phyloP scores from a whole-genome alignment of 1,140 invertebrate genomes.

The Whitmania pigra region DNA sequence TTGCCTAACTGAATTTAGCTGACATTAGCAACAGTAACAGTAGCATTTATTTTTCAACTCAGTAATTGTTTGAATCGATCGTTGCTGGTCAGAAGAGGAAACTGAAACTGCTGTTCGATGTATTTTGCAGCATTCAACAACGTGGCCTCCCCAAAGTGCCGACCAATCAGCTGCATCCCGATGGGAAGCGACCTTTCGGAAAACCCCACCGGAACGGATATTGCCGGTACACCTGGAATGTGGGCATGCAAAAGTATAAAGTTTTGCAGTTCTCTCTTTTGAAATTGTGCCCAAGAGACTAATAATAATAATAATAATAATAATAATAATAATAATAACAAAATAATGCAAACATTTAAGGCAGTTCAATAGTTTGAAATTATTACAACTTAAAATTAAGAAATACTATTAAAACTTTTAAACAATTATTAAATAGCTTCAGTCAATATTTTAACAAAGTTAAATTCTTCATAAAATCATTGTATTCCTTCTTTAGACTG shows the following conservation, averaged over 20 bases:
- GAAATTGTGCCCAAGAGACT: no score
- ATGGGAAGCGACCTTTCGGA: constrained; percentile 68
- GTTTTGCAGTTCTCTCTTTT: background rate
- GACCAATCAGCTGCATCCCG: constrained; percentile 81
- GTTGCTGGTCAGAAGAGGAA: constrained; percentile 31
- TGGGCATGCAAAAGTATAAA: constrained; percentile 23
- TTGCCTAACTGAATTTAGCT: background rate
- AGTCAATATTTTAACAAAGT: background rate
- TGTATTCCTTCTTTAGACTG: background rate
- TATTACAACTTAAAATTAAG: no score
- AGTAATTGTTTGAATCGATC: constrained; percentile 22
- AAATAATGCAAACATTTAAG: background rate
- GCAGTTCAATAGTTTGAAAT: background rate
- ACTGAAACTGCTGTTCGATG: constrained; percentile 54
- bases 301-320: background rate
- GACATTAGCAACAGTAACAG: background rate
- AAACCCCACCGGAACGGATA: constrained; percentile 70
- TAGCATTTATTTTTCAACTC: background rate
- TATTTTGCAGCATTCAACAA: constrained; percentile 68
- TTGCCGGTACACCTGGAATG: constrained; percentile 65
- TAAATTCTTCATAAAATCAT: no score
- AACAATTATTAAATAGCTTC: background rate
- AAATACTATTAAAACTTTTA: no score
- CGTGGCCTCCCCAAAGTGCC: constrained; percentile 59
- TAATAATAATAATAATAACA: background rate